These are phyloP conservation scores for Uromys caudimaculatus DNA, from an alignment of 2,797 vertebrate genomes.

Conservation along the genomic window DNA sequence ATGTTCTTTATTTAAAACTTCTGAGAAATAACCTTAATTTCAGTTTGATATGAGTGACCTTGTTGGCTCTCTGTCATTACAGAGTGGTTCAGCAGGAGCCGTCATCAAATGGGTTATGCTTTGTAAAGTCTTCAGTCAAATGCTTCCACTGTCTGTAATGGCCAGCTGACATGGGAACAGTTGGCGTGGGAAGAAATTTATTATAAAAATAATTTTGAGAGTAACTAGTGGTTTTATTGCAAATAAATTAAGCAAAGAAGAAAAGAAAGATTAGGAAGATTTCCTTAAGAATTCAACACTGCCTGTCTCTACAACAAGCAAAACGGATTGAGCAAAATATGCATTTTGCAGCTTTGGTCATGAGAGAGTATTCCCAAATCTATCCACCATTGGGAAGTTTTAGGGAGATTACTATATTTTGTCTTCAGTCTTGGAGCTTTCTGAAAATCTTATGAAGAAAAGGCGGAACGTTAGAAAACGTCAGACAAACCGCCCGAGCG, in stretches of 20 bases:
- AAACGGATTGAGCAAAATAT: not conserved
- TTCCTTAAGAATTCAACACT: not conserved
- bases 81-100: not conserved
- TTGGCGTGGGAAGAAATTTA: not conserved
- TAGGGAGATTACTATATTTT: not conserved
- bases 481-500: not conserved
- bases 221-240: not conserved
- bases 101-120: not conserved
- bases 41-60: not conserved
- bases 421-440: not conserved
- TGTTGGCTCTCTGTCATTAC: not conserved
- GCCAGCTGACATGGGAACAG: not conserved
- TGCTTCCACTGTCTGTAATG: not conserved
- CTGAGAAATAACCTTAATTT: not conserved
- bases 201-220: conserved; percentile 12
- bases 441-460: not conserved
- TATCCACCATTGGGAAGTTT: not conserved
- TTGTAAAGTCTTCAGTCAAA: not conserved
- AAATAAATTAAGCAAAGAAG: conserved; percentile 13
- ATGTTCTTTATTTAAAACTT: conserved; percentile 24
- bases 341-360: conserved; percentile 2
- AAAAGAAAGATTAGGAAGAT: not conserved
- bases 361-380: not conserved
- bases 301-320: not conserved
- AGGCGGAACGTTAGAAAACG: not conserved